Conservation (phyloP, 2,888 invertebrate genomes). For the Trichogramma evanescens region DNA sequence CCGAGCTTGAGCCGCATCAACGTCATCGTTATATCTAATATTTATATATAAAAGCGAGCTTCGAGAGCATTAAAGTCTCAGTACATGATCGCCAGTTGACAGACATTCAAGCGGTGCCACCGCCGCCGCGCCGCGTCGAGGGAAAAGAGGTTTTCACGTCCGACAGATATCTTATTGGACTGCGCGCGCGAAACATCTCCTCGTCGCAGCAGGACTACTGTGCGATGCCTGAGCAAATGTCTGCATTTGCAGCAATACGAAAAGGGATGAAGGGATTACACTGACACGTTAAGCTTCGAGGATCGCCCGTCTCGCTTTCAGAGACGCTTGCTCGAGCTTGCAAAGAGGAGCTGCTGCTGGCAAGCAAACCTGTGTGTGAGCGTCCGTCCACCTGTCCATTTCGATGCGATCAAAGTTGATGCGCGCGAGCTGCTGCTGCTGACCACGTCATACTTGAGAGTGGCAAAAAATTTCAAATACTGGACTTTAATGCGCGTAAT, state of each 20-base stretch:
- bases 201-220: no score
- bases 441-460: conserved; percentile 29
- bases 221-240: conserved; percentile 24
- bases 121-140: background rate
- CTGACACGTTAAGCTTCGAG: conserved; percentile 41
- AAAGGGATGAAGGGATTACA: conserved; percentile 43
- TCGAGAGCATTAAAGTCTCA: background rate
- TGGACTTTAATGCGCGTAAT: no score
- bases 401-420: conserved; percentile 28
- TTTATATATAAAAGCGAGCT: conserved; percentile 1
- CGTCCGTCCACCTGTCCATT: conserved; percentile 35
- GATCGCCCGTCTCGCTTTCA: conserved; percentile 24
- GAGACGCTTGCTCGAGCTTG: no score
- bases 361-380: conserved; percentile 20
- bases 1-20: background rate
- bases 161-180: conserved; percentile 19
- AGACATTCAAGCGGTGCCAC: conserved; percentile 5
- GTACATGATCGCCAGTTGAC: conserved; percentile 1
- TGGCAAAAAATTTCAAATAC: conserved; percentile 25
- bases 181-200: background rate
- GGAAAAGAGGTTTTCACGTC: conserved; percentile 12
- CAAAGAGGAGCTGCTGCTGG: no score
- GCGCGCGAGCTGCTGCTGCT: conserved; percentile 16
- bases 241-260: conserved; percentile 31
- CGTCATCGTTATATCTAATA: background rate